Evolutionary conservation across 2,113 vertebrate species (phyloP), one percentile per base, ranked within the genome.

Genomic region (Cygnus buccinator): DNA sequence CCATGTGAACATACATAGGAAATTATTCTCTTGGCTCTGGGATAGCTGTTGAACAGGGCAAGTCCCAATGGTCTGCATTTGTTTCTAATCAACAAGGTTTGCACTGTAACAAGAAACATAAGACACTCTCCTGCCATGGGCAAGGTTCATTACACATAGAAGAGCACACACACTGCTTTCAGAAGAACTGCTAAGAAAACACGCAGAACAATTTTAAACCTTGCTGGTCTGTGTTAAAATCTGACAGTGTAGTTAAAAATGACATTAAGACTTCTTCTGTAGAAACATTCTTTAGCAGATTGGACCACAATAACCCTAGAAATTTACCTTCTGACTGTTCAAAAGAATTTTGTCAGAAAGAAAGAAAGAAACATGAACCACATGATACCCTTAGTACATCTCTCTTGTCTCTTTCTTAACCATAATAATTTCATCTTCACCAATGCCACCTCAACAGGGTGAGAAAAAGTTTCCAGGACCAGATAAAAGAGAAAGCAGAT

Each of bases 41-140:
- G 29, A 50, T 35, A 86, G 66, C 48, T 55, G 82, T 48, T 61
- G 65, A 68, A 52, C 39, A 57, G 65, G 65, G 50, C 55, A 84
- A 81, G 59, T 76, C 59, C 59, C 59, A 43, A 19, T 84, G 55
- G 55, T 81, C 50, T 84, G 59, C 74, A 80, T 91, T 92, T 93
- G 93, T 90, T 96, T 92, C 73, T 52, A 91, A 90, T 90, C 89
- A 94, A 84, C 55, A 25, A 46, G 63, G 18, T 71, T 81, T 84
- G 61, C 55, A 31, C 35, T 74, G 65, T 73, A 95, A 91, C 54
- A 61, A 81, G 82, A 87, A 90, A 87, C 89, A 62, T 44, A 84
- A 84, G 70, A 77, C 70, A 29, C 55, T 28, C 73, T 87, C 21
- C 74, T 90, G 91, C 74, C 78, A 81, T 0, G 2, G 91, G 78